Percentiles rank a stretch among this genome's conserved stretches.
phyloP scores from a whole-genome alignment of 2,797 vertebrate species.

The Picus viridis region DNA sequence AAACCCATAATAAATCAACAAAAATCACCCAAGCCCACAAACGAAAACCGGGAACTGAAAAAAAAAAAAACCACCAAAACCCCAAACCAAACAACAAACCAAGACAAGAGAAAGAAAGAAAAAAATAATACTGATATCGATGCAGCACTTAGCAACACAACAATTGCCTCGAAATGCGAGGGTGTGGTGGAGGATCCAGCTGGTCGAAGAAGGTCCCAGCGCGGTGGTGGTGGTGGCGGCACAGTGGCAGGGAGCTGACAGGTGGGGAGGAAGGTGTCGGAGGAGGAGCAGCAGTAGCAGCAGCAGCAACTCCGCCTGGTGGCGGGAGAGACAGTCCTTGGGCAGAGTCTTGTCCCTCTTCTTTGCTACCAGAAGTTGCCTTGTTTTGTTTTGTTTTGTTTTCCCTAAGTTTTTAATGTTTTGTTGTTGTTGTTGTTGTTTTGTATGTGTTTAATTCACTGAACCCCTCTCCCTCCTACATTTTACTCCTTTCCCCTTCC shows the following conservation, averaged over 20 bases:
- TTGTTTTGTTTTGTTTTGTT: constrained; percentile 70
- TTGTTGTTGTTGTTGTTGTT: background rate
- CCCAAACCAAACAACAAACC: constrained; percentile 14
- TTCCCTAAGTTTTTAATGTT: constrained; percentile 69
- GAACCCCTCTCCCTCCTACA: constrained; percentile 68
- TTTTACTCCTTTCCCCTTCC: constrained; percentile 71
- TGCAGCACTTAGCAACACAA: constrained; percentile 82
- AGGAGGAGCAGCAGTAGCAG: constrained; percentile 64
- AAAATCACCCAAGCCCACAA: constrained; percentile 54
- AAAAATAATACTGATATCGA: constrained; percentile 76
- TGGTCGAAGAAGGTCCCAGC: constrained; percentile 68
- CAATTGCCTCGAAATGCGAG: constrained; percentile 72
- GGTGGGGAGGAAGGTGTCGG: constrained; percentile 24
- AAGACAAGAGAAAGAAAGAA: constrained; percentile 69
- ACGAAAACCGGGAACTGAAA: constrained; percentile 70
- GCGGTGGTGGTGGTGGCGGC: constrained; percentile 33
- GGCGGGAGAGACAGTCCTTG: constrained; percentile 67
- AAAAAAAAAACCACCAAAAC: background rate
- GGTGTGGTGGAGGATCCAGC: constrained; percentile 68
- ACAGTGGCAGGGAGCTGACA: constrained; percentile 62
- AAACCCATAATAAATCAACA: background rate
- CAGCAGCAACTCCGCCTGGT: constrained; percentile 49
- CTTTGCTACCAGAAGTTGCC: constrained; percentile 69
- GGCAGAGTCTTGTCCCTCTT: constrained; percentile 66
- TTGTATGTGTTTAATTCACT: constrained; percentile 63